Base-by-base conservation (phyloP, 2,888 invertebrate species). In the Parapristionchus giblindavisi region DNA sequence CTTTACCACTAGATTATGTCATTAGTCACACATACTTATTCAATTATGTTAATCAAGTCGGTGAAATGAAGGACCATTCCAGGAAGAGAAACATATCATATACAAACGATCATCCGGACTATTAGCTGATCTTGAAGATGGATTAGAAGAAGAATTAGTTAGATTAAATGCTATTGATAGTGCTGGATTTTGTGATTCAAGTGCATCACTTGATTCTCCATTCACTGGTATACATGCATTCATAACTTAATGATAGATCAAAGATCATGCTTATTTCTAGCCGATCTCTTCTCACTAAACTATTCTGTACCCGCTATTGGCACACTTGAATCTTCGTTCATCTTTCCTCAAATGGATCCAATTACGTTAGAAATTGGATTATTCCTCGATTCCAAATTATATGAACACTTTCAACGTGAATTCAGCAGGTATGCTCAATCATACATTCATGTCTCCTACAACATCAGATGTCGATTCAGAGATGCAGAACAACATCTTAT, bases 291-390 rank as follows among this genome's bases (percentile, higher is more conserved):
- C 3, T 77, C 79, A 8, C 76, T 84, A 71, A 87, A 87, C 80
- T 87, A 87, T 78, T 82, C 85, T 0, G 76, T 87, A 34, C 87
- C 87, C 21, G 78, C 83, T n/a, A 80, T 81, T 21, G 87, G 85
- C 38, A 81, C 83, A 51, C 79, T 87, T 2, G 86, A 86, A 75
- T 87, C 86, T 1, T 83, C 85, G 17, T 85, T 87, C 76, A 85
- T 87, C 65, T 87, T 87, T 66, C 87, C 87, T 2, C 84, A 86
- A 66, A 80, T 86, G 79, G 87, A 87, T 65, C 87, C 87, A 11
- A 84, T 88, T 29, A 88, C 87, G 11, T 76, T 87, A 34, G 87
- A 87, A 76, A 85, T 87, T 52, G 86, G 83, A 2, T 76, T 86
- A n/a, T 88, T 88, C 74, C 75, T 85, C 36, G 86, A 87, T 77